Evolutionary conservation across 2,797 vertebrate genomes (phyloP).

Genomic region (Hybognathus amarus): DNA sequence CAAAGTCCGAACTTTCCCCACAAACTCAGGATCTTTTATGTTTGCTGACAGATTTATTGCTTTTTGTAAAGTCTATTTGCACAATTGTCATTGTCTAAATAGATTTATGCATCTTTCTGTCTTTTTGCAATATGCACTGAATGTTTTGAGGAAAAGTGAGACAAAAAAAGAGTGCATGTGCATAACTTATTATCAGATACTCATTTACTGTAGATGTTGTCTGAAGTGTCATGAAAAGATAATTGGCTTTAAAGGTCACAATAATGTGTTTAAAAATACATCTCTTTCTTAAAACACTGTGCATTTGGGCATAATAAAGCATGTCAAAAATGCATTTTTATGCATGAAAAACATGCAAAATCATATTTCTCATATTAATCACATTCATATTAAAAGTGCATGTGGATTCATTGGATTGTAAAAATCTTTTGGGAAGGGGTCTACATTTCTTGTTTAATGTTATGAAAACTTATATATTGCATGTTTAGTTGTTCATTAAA

Average conservation of each 20-base stretch:
- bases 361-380: neutral
- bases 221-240: neutral
- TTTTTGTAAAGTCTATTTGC: slow-evolving; percentile 25
- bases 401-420: neutral
- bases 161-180: neutral
- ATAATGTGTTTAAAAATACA: neutral
- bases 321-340: neutral
- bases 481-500: neutral
- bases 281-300: neutral
- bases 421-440: accelerated
- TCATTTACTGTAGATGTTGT: neutral
- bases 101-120: neutral
- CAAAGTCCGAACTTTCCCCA: neutral
- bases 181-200: neutral
- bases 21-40: neutral
- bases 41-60: slow-evolving; percentile 14
- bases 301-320: neutral
- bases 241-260: neutral
- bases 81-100: neutral
- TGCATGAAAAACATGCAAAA: neutral
- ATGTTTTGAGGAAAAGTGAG: neutral
- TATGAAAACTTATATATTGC: neutral
- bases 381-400: neutral
- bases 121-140: neutral
- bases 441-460: neutral